Conservation (phyloP, 2,797 vertebrate genomes). For the Cossypha heuglini region DNA sequence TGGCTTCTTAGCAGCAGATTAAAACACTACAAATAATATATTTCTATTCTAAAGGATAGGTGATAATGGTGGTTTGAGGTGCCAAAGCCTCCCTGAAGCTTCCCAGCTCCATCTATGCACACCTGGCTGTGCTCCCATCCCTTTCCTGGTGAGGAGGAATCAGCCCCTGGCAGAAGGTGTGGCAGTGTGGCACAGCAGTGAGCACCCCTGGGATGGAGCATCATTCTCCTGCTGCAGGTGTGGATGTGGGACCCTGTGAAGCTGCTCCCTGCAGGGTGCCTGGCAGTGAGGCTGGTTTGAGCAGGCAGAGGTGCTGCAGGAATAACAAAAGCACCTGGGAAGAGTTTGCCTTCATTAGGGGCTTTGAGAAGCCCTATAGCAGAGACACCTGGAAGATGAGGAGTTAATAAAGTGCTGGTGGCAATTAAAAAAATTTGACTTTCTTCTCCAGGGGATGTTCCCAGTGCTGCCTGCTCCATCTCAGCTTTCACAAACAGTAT, state of each 20-base stretch:
- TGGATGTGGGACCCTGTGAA: fast-evolving
- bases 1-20: neutral
- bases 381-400: fast-evolving
- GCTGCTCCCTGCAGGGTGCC: neutral
- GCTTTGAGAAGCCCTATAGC: neutral
- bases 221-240: fast-evolving
- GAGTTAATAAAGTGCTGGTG: neutral
- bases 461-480: fast-evolving
- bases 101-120: fast-evolving
- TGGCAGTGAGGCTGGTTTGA: fast-evolving
- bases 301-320: neutral
- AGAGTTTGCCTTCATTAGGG: neutral
- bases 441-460: fast-evolving
- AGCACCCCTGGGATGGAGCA: neutral
- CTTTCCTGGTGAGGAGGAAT: neutral
- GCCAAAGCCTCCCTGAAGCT: neutral
- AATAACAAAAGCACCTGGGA: neutral
- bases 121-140: neutral
- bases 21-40: fast-evolving
- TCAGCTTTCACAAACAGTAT: fast-evolving
- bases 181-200: fast-evolving
- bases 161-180: fast-evolving
- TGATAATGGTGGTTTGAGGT: fast-evolving
- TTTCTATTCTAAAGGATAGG: neutral
- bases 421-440: fast-evolving